phyloP scores from a whole-genome alignment of 2,888 invertebrate species.

The Caenorhabditis sp. region DNA sequence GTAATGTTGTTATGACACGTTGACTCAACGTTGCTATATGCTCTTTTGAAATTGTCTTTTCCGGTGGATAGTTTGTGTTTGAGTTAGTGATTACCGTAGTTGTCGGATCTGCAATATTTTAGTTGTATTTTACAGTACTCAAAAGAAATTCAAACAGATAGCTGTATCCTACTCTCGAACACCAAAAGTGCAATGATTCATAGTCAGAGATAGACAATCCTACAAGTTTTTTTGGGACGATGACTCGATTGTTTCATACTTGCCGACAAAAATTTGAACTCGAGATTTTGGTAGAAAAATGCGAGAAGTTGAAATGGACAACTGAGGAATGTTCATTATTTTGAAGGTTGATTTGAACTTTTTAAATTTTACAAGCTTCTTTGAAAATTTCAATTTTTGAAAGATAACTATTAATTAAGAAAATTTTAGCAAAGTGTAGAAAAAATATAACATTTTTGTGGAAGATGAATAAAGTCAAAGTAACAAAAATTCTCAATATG shows the following conservation, averaged over 20 bases:
- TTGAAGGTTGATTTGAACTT: no score
- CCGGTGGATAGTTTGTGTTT: slow-evolving; percentile 37
- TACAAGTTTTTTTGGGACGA: neutral
- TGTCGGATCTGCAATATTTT: slow-evolving; percentile 18
- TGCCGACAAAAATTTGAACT: neutral
- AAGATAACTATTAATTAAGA: no score
- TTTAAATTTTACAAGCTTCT: no score
- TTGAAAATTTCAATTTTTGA: no score
- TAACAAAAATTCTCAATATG: no score
- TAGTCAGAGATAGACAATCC: neutral
- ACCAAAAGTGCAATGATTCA: neutral
- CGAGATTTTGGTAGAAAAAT: no score
- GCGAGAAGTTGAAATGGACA: no score
- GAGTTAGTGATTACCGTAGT: slow-evolving; percentile 21
- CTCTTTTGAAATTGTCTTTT: slow-evolving; percentile 24
- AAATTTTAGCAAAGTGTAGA: no score
- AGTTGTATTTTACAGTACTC: neutral
- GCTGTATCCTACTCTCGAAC: no score
- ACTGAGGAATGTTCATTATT: no score
- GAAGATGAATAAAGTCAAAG: no score
- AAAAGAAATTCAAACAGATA: neutral
- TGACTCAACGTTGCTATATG: slow-evolving; percentile 37
- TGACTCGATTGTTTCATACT: neutral
- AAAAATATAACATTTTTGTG: no score
- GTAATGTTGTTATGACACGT: slow-evolving; percentile 26